Evolutionary conservation across 2,797 vertebrate species (phyloP).

Genomic region (Rallus crepitans): DNA sequence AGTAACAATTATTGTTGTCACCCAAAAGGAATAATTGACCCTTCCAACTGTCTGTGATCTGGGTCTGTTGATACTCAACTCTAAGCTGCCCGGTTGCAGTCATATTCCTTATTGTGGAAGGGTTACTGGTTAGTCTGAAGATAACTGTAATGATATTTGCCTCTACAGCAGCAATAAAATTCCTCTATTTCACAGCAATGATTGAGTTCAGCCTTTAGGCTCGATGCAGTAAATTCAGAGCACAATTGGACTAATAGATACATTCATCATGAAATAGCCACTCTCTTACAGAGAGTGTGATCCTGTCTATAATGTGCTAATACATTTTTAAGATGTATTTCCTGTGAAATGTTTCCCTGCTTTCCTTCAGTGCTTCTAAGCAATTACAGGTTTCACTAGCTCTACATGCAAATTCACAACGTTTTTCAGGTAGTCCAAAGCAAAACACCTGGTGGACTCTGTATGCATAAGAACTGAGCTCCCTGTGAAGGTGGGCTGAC

Average conservation of each 20-base stretch:
- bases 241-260: background rate
- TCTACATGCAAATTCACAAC: background rate
- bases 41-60: background rate
- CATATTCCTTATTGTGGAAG: background rate
- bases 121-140: background rate
- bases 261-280: background rate
- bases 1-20: background rate
- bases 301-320: background rate
- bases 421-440: background rate
- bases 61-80: background rate
- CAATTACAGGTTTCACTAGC: background rate
- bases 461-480: background rate
- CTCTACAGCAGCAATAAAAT: background rate
- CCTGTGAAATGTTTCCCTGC: background rate
- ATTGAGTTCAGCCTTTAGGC: background rate
- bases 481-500: background rate
- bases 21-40: background rate
- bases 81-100: background rate
- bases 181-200: background rate
- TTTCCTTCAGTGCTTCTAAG: background rate
- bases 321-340: constrained; percentile 4
- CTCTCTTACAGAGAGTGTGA: background rate
- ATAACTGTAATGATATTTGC: background rate
- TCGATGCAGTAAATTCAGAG: background rate
- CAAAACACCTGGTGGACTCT: background rate